Base-by-base conservation (phyloP, 2,113 vertebrate species). In the Nestor notabilis region DNA sequence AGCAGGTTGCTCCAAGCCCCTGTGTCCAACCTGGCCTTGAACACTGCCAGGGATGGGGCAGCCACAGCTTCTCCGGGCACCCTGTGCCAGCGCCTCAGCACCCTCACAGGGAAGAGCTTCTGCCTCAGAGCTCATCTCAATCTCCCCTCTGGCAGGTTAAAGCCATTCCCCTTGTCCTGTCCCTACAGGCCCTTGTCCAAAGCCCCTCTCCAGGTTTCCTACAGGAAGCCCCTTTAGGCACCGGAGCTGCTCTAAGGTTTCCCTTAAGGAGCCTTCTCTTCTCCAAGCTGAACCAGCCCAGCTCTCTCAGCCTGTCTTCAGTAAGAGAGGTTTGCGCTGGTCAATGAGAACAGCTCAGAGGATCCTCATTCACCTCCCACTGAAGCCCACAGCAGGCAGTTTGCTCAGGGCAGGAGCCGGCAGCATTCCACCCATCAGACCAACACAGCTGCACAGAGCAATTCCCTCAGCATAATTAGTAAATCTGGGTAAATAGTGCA, bases 361-460 rank as follows among this genome's bases (percentile, higher is more conserved):
- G 31, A 63, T 17, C 9, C 1, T 21, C 39, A 7, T 8, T 20
- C n/a, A 9, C 41, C 35, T 43, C 33, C 43, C 13, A 2, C 0
- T 10, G 24, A 29, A 52, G 27, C 7, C 55, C 56, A 18, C 5
- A 7, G 28, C 29, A n/a, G 39, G 29, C 71, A 11, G 3, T 24
- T 6, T 7, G 28, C 58, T 47, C 27, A 19, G 49, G 41, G 37
- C 9, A 2, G 72, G 90, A 70, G 52, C 65, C 5, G 0, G 33
- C 33, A 58, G 33, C 56, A 58, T 35, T 33, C 33, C 21, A 16
- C 33, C 33, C 33, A 0, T 4, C 18, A 8, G 56, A 19, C 4
- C 41, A 31, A 5, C 1, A 0, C 0, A 9, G 43, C 13, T 2
- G 7, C 83, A 39, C 5, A 0, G 9, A 75, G 24, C 0, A 0